Base-by-base conservation (phyloP, 2,888 invertebrate species). In the Leucoptera coffeella region DNA sequence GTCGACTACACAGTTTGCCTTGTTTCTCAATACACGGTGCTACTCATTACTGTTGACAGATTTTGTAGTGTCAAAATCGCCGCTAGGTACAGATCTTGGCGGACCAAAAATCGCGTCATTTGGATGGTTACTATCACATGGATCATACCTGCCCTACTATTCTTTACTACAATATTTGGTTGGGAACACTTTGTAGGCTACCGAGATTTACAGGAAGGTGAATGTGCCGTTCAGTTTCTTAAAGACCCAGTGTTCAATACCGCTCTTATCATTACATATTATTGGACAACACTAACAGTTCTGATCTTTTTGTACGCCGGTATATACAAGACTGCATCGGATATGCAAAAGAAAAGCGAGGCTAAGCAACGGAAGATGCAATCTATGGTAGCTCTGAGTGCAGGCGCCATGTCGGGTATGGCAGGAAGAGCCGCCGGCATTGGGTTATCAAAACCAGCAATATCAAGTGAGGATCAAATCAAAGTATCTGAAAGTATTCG, bases 31-130 rank as follows among this genome's bases (percentile, higher is more conserved):
- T 99, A 99, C 60, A 99, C 99, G 1, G 99, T 99, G 10, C 78
- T 99, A 30, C 78, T 97, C 34, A 99, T 99, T 47, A 99, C 99
- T 15, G 91, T 97, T 35, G 99, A 99, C 61, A 79, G 99, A 39
- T 99, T 93, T 60, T 97, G 97, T 60, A 96, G 96, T 15, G 97
- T 99, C 4, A 96, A 94, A 73, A 95, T 96, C 38, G 96, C 99
- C 4, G 94, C 99, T 9, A 86, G 87, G 42, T 99, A 99, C 50
- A 77, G 97, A 35, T 86, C 90, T 42, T 99, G 99, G 99, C 75
- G 96, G 28, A 95, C 96, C 4, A 91, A 94, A 47, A 83, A 83
- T 34, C 80, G 89, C 40, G 95, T 96, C 9, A 82, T 94, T 32
- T 87, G 88, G 77, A 94, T 96, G 91, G 91, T 96, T 2, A 86